Evolutionary conservation across 2,888 invertebrate species (phyloP).

Genomic region (Pyrgus malvae): DNA sequence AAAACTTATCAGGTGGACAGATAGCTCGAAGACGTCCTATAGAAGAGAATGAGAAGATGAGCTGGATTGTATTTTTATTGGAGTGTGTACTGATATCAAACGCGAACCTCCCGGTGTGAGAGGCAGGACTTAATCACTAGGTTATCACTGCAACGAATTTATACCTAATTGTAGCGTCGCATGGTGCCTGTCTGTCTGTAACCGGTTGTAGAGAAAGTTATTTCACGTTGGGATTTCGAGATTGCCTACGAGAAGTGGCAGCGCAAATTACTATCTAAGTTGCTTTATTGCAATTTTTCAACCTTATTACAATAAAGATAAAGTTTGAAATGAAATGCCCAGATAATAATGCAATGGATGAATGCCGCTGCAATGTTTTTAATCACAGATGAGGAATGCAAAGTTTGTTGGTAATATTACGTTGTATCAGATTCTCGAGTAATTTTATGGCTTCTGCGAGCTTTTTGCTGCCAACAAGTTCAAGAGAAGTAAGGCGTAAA

Average conservation of each 20-base stretch:
- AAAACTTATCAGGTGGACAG: no score
- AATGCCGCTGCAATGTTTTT: conserved; percentile 13
- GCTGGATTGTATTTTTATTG: no score
- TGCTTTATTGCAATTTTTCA: neutral
- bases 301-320: neutral
- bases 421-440: neutral
- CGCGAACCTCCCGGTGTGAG: no score
- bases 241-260: conserved; percentile 6
- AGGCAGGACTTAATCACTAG: no score
- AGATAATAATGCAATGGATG: neutral
- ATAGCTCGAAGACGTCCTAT: no score
- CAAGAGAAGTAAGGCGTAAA: no score
- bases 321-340: neutral
- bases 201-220: conserved; percentile 30
- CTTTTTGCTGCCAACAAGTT: neutral
- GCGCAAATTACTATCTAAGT: neutral
- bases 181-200: neutral
- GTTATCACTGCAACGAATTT: no score
- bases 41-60: no score
- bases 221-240: conserved; percentile 19
- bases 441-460: neutral
- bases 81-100: no score
- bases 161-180: neutral
- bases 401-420: neutral
- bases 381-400: conserved; percentile 8